Base-by-base conservation (phyloP, 2,797 vertebrate genomes). In the Heteromormyrus szaboi region DNA sequence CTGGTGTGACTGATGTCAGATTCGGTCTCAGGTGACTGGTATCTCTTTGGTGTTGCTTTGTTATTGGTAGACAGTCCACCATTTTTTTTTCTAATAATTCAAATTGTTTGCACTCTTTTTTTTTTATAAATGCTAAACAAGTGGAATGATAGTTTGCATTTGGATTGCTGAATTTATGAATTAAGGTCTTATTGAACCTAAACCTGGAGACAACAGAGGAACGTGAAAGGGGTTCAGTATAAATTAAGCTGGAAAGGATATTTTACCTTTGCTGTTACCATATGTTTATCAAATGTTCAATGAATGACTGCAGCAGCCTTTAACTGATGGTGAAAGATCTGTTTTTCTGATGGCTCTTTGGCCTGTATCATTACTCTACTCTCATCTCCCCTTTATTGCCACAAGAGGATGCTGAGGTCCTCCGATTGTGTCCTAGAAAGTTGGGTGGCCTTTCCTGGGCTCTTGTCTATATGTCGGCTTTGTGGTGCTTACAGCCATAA, bases 401-500 rank as follows among this genome's bases (percentile, higher is more conserved):
- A 96, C 95, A 95, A 96, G 95, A 94, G 96, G 95, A 91, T 96
- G 95, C 95, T 94, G 94, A 95, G 90, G 89, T 85, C 65, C 92
- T 90, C 89, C 85, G 46, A 46, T 88, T 89, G 92, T 87, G 41
- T 9, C 41, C 46, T 51, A 25, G 19, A 25, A 51, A 46, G 76
- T 84, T 25, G 44, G 81, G n/a, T 25, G n/a, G 1, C 9, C n/a
- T 22, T 85, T 85, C 48, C 48, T 85, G 50, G 22, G n/a, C 81
- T 85, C 19, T 3, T 81, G 76, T 46, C 76, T 22, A 3, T n/a
- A 19, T 68, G 65, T 79, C 37, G 2, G 17, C 72, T 41, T 44
- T 81, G 19, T 81, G 37, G 19, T 9, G 19, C 41, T 81, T 46
- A n/a, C 17, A 79, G 72, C 33, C 17, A 44, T 44, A 79, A 44